These are phyloP conservation scores for Diarsia mendica DNA, from an alignment of 2,888 invertebrate genomes.

Conservation along the genomic window DNA sequence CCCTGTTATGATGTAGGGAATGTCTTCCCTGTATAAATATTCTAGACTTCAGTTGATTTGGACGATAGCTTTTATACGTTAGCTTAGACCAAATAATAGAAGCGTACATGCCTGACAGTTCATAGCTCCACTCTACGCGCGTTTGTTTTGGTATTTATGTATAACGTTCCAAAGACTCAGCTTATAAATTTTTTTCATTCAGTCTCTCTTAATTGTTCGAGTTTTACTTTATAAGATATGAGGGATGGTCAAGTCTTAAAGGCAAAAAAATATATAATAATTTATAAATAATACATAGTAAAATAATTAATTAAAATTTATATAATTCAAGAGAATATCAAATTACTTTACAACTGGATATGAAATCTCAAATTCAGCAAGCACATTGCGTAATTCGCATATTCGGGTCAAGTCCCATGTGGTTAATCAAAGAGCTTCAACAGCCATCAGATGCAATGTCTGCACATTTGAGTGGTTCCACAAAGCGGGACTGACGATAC, in stretches of 20 bases:
- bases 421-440: slow-evolving; percentile 23
- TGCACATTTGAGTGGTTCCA: slow-evolving; percentile 18
- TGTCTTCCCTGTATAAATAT: too few species aligned
- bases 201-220: not conserved
- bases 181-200: not conserved
- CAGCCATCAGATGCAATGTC: slow-evolving; percentile 31
- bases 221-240: not conserved
- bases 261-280: too few species aligned
- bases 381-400: slow-evolving; percentile 2
- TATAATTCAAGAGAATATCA: not conserved
- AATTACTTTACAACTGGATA: not conserved
- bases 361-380: not conserved
- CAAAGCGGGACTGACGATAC: slow-evolving; percentile 29
- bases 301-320: not conserved
- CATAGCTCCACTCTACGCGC: not conserved
- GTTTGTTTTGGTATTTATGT: not conserved
- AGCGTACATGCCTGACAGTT: not conserved
- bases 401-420: slow-evolving; percentile 21
- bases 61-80: not conserved
- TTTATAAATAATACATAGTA: too few species aligned
- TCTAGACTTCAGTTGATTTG: too few species aligned
- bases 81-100: not conserved
- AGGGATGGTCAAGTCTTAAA: not conserved
- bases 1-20: not conserved
- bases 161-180: not conserved